Percentiles rank a stretch among this genome's conserved stretches.
phyloP scores from a whole-genome alignment of 2,113 vertebrate species.

The Psephotus haematonotus region DNA sequence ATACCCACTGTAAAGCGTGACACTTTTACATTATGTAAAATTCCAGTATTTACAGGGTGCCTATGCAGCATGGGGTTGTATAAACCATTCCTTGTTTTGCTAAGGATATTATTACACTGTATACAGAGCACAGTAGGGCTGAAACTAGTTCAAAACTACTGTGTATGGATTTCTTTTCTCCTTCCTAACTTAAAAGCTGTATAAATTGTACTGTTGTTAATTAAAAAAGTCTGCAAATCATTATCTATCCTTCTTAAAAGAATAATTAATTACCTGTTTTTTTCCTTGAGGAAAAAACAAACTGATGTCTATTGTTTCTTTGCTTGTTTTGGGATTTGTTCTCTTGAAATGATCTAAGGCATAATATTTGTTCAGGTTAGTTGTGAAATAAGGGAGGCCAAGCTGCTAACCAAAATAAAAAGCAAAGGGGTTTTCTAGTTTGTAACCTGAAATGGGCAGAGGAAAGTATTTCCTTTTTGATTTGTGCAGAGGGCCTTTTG shows the following conservation, averaged over 20 bases:
- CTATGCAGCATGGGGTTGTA: slow-evolving; percentile 13
- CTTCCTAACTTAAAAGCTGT: neutral
- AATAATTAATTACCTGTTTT: neutral
- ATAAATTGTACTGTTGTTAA: neutral
- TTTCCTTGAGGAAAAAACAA: neutral
- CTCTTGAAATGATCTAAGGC: slow-evolving; percentile 19
- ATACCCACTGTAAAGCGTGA: neutral
- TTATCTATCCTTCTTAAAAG: neutral
- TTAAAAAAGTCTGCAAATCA: neutral
- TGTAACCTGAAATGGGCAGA: neutral
- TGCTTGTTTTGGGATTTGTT: slow-evolving; percentile 53
- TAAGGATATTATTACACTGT: slow-evolving; percentile 45
- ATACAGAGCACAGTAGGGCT: slow-evolving; percentile 13
- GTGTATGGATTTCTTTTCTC: neutral
- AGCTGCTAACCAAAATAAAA: slow-evolving; percentile 62
- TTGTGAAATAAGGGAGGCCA: slow-evolving; percentile 11
- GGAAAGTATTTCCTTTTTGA: neutral
- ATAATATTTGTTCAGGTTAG: slow-evolving; percentile 61
- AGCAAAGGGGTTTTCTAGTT: neutral
- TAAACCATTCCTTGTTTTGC: slow-evolving; percentile 39
- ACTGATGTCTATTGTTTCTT: slow-evolving; percentile 24
- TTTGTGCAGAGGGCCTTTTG: neutral
- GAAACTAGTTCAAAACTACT: slow-evolving; percentile 18
- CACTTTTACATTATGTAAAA: neutral
- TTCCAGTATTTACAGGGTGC: slow-evolving; percentile 38